A percentile compares a stretch with the other conserved stretches of the same genome.
phyloP scores from a whole-genome alignment of 2,797 vertebrate species.

The Chlorospingus flavigularis region DNA sequence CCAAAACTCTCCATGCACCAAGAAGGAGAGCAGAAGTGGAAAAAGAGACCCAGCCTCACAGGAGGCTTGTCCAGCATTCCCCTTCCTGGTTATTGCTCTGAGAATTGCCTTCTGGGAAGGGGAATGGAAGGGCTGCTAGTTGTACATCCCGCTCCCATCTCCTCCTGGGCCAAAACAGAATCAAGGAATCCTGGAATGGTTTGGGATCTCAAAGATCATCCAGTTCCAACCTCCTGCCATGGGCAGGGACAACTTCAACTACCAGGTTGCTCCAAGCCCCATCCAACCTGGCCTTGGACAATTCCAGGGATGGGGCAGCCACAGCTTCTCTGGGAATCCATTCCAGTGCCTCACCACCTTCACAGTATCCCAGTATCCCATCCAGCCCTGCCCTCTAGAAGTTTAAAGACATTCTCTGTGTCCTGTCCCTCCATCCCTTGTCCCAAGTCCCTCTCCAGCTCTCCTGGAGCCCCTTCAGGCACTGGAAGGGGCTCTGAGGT shows the following conservation, averaged over 20 bases:
- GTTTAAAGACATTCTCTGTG: fast-evolving
- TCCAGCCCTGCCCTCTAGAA: fast-evolving
- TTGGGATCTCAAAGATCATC: not conserved
- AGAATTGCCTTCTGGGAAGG: not conserved
- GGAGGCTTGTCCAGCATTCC: not conserved
- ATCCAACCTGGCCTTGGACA: fast-evolving
- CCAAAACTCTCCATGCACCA: not conserved
- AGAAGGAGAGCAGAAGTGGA: not conserved
- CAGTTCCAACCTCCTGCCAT: fast-evolving
- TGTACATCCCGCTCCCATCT: fast-evolving
- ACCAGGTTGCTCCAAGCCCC: fast-evolving
- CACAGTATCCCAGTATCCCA: not conserved
- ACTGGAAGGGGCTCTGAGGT: fast-evolving
- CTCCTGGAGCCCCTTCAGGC: not conserved
- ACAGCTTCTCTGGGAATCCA: not conserved
- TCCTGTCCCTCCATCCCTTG: not conserved
- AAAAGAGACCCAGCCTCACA: not conserved
- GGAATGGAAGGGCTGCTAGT: not conserved
- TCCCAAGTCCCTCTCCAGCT: not conserved
- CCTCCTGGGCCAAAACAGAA: not conserved
- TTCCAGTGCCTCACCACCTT: fast-evolving
- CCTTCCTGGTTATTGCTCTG: not conserved
- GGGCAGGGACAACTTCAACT: not conserved
- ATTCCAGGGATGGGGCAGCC: not conserved
- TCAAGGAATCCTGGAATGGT: not conserved